Conservation (phyloP, 2,888 invertebrate species). For the Eumerus sabulonum region DNA sequence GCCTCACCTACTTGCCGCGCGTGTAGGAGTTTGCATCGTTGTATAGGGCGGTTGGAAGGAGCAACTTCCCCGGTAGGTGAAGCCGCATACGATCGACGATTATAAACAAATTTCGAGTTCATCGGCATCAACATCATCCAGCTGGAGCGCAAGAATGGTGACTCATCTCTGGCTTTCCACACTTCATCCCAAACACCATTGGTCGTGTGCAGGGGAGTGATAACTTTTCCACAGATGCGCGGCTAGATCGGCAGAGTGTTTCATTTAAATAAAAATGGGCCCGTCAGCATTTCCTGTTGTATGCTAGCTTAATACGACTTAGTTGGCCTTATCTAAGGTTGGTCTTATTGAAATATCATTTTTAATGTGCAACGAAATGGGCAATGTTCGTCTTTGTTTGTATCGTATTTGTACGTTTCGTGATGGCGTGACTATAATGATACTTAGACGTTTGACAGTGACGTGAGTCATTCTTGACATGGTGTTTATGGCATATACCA, state of each 20-base stretch:
- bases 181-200: constrained; percentile 18
- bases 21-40: constrained; percentile 54
- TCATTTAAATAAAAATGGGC: constrained; percentile 65
- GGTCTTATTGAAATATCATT: constrained; percentile 56
- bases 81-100: constrained; percentile 34
- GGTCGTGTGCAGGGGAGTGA: constrained; percentile 42
- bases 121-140: constrained; percentile 9
- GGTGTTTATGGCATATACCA: constrained; percentile 34
- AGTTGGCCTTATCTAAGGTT: not conserved
- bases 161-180: constrained; percentile 61
- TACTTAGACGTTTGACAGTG: constrained; percentile 15
- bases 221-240: constrained; percentile 46
- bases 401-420: constrained; percentile 8
- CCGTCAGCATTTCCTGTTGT: constrained; percentile 60
- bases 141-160: constrained; percentile 22
- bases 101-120: constrained; percentile 42
- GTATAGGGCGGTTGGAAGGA: constrained; percentile 25
- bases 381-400: not conserved
- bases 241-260: constrained; percentile 50
- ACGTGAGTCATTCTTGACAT: constrained; percentile 55
- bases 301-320: constrained; percentile 1
- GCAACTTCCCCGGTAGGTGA: constrained; percentile 46
- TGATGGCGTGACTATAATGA: too few relatives aligned
- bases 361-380: constrained; percentile 51
- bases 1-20: constrained; percentile 55